phyloP scores from a whole-genome alignment of 1,140 invertebrate genomes.

The Drosophila pseudoananassae region DNA sequence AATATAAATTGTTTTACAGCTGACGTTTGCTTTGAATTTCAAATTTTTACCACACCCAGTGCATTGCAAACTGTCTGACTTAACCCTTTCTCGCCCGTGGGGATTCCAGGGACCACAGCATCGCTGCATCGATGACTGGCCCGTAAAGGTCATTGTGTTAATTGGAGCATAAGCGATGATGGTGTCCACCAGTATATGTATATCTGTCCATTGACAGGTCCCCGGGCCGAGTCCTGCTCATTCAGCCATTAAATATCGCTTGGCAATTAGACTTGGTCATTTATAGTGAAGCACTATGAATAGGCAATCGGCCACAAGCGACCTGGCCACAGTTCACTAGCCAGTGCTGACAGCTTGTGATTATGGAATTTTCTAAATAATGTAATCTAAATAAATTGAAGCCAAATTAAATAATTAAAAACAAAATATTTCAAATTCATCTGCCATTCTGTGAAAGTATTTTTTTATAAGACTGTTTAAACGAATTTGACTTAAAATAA shows the following conservation, averaged over 20 bases:
- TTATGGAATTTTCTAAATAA: neutral
- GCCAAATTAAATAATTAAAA: no score
- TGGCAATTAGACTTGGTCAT: constrained; percentile 59
- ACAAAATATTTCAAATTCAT: no score
- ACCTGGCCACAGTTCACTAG: constrained; percentile 4
- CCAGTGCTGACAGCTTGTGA: neutral
- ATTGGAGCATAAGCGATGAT: constrained; percentile 75
- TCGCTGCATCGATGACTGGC: constrained; percentile 46
- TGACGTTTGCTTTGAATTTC: constrained; percentile 80
- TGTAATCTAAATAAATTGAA: no score
- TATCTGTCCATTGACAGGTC: constrained; percentile 25
- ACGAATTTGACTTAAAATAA: no score
- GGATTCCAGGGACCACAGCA: constrained; percentile 11
- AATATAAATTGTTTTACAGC: constrained; percentile 83
- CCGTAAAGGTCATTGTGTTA: constrained; percentile 74
- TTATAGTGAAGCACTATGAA: constrained; percentile 49
- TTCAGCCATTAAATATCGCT: constrained; percentile 70
- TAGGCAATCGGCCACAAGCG: constrained; percentile 10
- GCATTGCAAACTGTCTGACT: constrained; percentile 35
- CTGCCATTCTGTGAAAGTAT: no score
- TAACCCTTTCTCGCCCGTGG: neutral
- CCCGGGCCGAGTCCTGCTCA: constrained; percentile 25
- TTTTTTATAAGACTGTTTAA: no score
- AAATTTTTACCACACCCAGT: constrained; percentile 59
- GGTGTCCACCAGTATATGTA: constrained; percentile 29